These are phyloP conservation scores for Schizothorax lantsangensis DNA, from an alignment of 2,797 vertebrate species.

Conservation along the genomic window DNA sequence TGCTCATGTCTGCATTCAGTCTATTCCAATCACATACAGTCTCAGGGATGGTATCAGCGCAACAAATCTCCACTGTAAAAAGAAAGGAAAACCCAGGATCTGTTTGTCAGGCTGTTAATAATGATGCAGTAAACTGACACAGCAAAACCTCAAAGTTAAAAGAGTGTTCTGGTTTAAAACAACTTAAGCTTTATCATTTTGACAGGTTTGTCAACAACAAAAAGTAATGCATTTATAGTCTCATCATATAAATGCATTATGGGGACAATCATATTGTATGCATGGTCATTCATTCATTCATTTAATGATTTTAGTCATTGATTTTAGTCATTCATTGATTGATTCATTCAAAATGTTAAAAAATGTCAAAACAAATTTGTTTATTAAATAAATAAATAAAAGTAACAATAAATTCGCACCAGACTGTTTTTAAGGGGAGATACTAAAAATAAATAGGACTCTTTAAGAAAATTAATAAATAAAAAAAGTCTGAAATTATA, in stretches of 20 bases:
- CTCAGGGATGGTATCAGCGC: neutral
- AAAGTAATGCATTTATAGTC: neutral
- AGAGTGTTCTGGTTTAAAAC: neutral
- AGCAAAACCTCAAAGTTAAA: neutral
- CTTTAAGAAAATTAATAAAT: too few species aligned
- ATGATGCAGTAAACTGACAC: neutral
- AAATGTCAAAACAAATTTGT: too few species aligned
- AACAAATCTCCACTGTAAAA: neutral
- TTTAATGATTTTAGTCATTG: neutral
- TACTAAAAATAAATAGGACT: neutral
- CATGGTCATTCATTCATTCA: neutral
- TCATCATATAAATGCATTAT: neutral
- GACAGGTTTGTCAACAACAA: neutral
- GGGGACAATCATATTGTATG: neutral
- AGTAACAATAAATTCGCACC: too few species aligned
- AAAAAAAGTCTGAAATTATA: neutral
- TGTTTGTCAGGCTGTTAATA: neutral
- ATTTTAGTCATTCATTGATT: too few species aligned
- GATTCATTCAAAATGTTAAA: too few species aligned
- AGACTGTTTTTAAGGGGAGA: neutral
- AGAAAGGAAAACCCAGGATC: neutral
- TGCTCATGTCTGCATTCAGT: conserved; percentile 17
- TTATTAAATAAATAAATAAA: too few species aligned
- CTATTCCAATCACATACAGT: neutral
- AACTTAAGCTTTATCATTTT: neutral